These are phyloP conservation scores for Coronaproctus castanopsis DNA, from an alignment of 2,888 invertebrate species.

Conservation along the genomic window DNA sequence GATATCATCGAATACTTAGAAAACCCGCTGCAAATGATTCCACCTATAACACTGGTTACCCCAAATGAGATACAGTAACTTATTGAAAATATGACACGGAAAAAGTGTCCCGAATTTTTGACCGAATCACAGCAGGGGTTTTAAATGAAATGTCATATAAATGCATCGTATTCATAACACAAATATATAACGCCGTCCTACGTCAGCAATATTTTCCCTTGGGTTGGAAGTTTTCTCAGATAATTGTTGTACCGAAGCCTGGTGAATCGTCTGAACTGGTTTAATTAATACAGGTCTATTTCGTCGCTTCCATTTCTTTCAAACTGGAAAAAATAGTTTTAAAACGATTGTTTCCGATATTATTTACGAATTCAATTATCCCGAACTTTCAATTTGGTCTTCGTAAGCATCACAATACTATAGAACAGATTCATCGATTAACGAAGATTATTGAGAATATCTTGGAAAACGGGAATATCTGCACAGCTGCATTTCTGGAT, in stretches of 20 bases:
- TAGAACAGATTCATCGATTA: too few relatives aligned
- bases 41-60: background rate
- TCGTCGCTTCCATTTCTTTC: slow-evolving; percentile 7
- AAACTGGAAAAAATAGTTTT: slow-evolving; percentile 10
- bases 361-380: background rate
- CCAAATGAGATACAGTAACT: background rate
- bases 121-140: background rate
- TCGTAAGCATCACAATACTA: background rate
- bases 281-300: background rate
- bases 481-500: background rate
- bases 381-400: background rate
- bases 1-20: too few relatives aligned
- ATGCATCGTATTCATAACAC: background rate
- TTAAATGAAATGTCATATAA: background rate
- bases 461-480: background rate
- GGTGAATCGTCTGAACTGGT: background rate
- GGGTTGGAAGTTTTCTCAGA: background rate
- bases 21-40: too few relatives aligned
- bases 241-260: background rate
- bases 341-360: background rate
- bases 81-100: background rate
- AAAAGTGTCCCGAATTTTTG: background rate
- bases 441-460: background rate
- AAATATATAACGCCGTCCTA: background rate
- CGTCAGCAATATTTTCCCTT: background rate